A percentile compares a stretch with the other conserved stretches of the same genome.
Conservation (phyloP, 2,797 vertebrate species). For the Sebastes matsubarae region DNA sequence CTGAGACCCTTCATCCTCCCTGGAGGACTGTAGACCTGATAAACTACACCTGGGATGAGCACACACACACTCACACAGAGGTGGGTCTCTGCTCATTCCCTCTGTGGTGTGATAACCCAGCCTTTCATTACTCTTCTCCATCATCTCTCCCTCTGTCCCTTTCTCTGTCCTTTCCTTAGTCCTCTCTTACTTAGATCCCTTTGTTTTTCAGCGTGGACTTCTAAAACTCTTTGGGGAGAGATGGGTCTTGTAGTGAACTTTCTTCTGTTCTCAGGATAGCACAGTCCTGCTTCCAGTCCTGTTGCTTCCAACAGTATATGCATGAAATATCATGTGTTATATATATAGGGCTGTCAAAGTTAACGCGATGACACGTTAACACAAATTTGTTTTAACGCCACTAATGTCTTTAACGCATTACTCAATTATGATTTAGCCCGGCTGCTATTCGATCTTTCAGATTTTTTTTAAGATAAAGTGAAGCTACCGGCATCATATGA, state of each 20-base stretch:
- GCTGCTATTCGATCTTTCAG: too few species aligned
- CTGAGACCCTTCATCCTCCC: conserved; percentile 72
- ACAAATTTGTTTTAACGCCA: too few species aligned
- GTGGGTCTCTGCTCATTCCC: conserved; percentile 71
- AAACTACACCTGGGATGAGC: conserved; percentile 75
- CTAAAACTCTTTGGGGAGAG: conserved; percentile 53
- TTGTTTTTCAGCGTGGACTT: conserved; percentile 58
- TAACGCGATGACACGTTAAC: too few species aligned
- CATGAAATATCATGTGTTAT: not conserved
- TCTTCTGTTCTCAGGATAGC: conserved; percentile 23
- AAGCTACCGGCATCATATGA: too few species aligned
- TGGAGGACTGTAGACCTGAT: conserved; percentile 72
- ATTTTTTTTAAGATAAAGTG: too few species aligned
- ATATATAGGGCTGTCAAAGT: too few species aligned
- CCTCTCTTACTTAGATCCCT: conserved; percentile 45
- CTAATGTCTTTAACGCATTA: too few species aligned
- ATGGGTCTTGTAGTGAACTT: conserved; percentile 45
- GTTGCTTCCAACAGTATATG: not conserved
- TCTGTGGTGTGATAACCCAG: conserved; percentile 72
- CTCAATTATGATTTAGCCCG: too few species aligned
- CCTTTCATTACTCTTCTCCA: conserved; percentile 71
- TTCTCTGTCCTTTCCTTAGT: conserved; percentile 41
- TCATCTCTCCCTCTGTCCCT: conserved; percentile 60
- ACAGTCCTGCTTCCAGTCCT: not conserved
- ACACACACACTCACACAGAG: conserved; percentile 20